Base-by-base conservation (phyloP, 1,140 invertebrate genomes). In the Cherax quadricarinatus region DNA sequence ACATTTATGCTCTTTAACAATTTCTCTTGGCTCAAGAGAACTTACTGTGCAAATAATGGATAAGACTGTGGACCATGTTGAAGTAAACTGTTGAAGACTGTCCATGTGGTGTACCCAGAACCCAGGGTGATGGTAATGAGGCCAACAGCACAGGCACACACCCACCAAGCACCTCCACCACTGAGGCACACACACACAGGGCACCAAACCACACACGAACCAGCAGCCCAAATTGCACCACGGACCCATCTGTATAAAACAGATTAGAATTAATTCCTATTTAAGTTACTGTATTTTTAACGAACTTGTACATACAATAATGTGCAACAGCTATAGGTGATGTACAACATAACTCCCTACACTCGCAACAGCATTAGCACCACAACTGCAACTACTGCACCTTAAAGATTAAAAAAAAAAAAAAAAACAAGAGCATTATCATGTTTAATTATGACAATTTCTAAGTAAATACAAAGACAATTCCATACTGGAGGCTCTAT, bases 161-260 rank as follows among this genome's bases (percentile, higher is more conserved):
- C 90, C 90, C 90, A 91, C 90, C 90, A 91, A 41, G 90, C 90
- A 66, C 90, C 90, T n/a, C 84, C 90, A 3, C 90, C 90, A 91
- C 90, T 91, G 30, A 91, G 90, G 53, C 90, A 91, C 84, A 91
- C 90, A 82, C 90, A 91, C 21, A 91, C 85, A 48, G 90, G 90
- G 78, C 90, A 91, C 90, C 90, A 91, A 41, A 91, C 90, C 53
- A 91, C 90, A 82, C 90, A 91, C 12, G 90, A 86, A 10, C 90
- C 90, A 24, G 90, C 90, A 49, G 85, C 90, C 90, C 90, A 91
- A 49, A 91, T 86, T 53, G 90, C 90, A 9, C 84, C 78, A 18
- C 90, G 90, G 16, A 86, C 75, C 90, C 90, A 91, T 91, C 90
- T 91, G 90, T 79, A 18, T 53, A 75, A 51, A 4, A 49, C 21